Evolutionary conservation across 1,140 invertebrate species (phyloP), one percentile per base, ranked within the genome.

Genomic region (Prorops nasuta): DNA sequence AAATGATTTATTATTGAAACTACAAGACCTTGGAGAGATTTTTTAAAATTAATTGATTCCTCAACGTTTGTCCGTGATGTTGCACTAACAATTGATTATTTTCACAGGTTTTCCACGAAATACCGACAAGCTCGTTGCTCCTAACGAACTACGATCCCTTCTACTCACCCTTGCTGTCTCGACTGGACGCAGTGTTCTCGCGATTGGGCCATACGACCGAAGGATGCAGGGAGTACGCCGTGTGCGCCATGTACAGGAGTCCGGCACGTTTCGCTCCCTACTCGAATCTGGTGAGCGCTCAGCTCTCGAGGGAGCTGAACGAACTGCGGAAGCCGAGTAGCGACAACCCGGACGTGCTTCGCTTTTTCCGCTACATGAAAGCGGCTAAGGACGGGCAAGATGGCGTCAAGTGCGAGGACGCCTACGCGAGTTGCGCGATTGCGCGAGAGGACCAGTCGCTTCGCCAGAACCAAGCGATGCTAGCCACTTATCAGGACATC

Each of bases 351-450:
- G 89, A 92, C 51, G 90, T 92, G 21, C 72, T 93, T 10, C 77
- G 90, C 22, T 93, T 92, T 79, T 93, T 92, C 81, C 84, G 84
- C 35, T 92, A 92, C 70, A 92, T 93, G 90, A 86, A 90, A 55
- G 89, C 90, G 1, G 90, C 90, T 4, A 88, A 91, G 60, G 86
- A 90, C 54, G 90, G 90, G 0, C 90, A 93, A 61, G 89, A 91
- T 56, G 86, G 86, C 2, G 69, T 81, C 6, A 83, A 86, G 56
- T 93, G 90, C 64, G 72, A 79, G 19, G 57, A 71, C 0, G 52
- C 73, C 1, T 81, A 82, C 58, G 57, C 72, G 1, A 61, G 66
- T 32, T 84, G 81, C 57, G 77, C 80, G 39, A 64, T 78, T 10
- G 75, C 79, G 3, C 79, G 83, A 40, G 79, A 81, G 6, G 83